Conservation (phyloP, 2,888 invertebrate species). For the Clostera curtula region DNA sequence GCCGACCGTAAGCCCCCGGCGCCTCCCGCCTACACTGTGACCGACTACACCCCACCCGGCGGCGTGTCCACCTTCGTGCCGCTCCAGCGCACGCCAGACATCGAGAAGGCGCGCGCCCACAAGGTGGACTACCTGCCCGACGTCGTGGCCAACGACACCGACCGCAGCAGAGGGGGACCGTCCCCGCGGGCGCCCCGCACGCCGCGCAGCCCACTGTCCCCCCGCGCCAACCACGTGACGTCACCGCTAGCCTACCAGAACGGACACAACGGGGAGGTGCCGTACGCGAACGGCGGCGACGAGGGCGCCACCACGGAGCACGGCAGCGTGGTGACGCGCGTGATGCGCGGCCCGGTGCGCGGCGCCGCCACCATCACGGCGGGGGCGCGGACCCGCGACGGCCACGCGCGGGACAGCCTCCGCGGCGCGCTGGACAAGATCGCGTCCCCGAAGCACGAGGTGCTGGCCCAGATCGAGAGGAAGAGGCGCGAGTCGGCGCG, state of each 20-base stretch:
- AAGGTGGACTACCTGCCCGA: conserved; percentile 65
- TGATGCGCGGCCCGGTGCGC: conserved; percentile 84
- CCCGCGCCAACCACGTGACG: conserved; percentile 18
- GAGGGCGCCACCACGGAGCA: conserved; percentile 73
- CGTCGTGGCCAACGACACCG: conserved; percentile 59
- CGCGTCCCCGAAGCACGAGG: conserved; percentile 44
- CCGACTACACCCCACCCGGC: conserved; percentile 62
- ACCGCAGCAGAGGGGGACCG: conserved; percentile 25
- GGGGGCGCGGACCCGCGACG: conserved; percentile 73
- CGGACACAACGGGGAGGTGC: conserved; percentile 29
- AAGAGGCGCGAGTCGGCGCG: conserved; percentile 35
- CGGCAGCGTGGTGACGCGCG: conserved; percentile 78
- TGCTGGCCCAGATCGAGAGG: conserved; percentile 38
- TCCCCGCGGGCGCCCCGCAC: conserved; percentile 20
- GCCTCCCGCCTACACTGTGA: conserved; percentile 57
- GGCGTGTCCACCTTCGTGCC: conserved; percentile 61
- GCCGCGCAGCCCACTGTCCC: conserved; percentile 26
- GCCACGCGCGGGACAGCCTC: conserved; percentile 45
- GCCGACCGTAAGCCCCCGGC: conserved; percentile 31
- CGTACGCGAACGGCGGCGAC: conserved; percentile 29
- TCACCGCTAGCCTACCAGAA: conserved; percentile 29
- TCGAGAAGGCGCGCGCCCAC: conserved; percentile 64
- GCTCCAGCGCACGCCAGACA: conserved; percentile 66
- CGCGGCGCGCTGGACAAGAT: conserved; percentile 76
- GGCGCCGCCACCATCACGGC: conserved; percentile 81